Percentiles rank a stretch among this genome's conserved stretches.
Evolutionary conservation across 1,140 invertebrate genomes (phyloP).

Genomic region (Anagrus nilaparvatae): DNA sequence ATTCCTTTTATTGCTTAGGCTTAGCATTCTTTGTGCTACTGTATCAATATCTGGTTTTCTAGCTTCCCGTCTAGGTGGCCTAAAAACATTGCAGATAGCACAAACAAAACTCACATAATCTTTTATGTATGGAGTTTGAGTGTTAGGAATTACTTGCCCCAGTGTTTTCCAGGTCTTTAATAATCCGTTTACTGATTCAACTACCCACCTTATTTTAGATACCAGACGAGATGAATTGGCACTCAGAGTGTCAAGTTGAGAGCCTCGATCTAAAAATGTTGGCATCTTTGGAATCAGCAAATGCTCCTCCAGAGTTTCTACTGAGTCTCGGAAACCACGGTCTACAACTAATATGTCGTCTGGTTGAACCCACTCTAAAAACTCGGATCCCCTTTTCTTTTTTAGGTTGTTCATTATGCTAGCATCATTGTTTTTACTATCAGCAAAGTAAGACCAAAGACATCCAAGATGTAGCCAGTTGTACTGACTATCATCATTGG

Average conservation of each 20-base stretch:
- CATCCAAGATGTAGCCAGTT: background rate
- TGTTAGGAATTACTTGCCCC: background rate
- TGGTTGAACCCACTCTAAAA: background rate
- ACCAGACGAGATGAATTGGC: background rate
- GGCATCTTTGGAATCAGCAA: too few species aligned
- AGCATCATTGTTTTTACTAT: too few species aligned
- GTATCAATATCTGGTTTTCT: too few species aligned
- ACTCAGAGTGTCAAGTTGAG: too few species aligned
- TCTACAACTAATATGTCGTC: background rate
- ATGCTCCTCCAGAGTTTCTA: background rate
- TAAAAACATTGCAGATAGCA: conserved; percentile 3
- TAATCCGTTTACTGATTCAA: background rate
- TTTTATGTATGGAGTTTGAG: background rate
- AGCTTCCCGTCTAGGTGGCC: background rate
- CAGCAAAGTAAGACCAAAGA: background rate
- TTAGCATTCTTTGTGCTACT: too few species aligned
- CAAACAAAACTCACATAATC: conserved; percentile 4
- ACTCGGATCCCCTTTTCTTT: too few species aligned
- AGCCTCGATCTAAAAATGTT: too few species aligned
- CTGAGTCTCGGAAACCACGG: background rate
- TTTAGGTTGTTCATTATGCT: too few species aligned
- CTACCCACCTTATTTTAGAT: background rate
- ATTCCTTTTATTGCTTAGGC: too few species aligned
- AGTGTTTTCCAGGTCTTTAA: conserved; percentile 2
- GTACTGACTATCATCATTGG: background rate